These are phyloP conservation scores for Heterodera filipjevi DNA, from an alignment of 2,888 invertebrate species.

Conservation along the genomic window DNA sequence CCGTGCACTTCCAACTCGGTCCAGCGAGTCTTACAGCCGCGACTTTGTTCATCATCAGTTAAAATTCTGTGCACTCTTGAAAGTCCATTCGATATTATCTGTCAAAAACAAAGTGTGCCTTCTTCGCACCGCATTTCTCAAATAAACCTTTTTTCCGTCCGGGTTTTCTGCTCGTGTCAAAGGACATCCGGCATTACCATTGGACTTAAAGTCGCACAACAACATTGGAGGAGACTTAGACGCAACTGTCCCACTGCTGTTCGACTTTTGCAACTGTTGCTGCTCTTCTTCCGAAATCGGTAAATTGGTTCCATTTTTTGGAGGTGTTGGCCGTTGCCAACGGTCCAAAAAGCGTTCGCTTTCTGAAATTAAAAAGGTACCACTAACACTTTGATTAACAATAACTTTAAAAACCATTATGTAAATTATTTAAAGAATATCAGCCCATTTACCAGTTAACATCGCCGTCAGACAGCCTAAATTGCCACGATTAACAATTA, in stretches of 20 bases:
- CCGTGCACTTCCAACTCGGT: conserved; percentile 62
- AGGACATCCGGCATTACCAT: conserved; percentile 53
- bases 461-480: no score
- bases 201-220: conserved; percentile 14
- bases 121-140: neutral
- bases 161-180: conserved; percentile 50
- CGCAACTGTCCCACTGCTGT: neutral
- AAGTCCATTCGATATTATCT: conserved; percentile 55
- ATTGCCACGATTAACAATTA: no score
- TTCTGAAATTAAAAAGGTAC: conserved; percentile 13
- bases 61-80: conserved; percentile 55
- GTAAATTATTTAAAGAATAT: no score
- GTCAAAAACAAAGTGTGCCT: neutral
- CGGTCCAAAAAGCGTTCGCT: conserved; percentile 19
- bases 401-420: no score
- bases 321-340: conserved; percentile 27
- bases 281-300: neutral
- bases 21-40: conserved; percentile 56
- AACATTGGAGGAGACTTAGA: conserved; percentile 3
- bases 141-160: conserved; percentile 41
- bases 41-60: conserved; percentile 56
- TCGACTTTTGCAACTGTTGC: conserved; percentile 2
- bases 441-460: no score
- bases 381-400: no score
- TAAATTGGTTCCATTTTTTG: conserved; percentile 14